Evolutionary conservation across 1,140 invertebrate species (phyloP), one percentile per base, ranked within the genome.

Genomic region (Ylistrum balloti): DNA sequence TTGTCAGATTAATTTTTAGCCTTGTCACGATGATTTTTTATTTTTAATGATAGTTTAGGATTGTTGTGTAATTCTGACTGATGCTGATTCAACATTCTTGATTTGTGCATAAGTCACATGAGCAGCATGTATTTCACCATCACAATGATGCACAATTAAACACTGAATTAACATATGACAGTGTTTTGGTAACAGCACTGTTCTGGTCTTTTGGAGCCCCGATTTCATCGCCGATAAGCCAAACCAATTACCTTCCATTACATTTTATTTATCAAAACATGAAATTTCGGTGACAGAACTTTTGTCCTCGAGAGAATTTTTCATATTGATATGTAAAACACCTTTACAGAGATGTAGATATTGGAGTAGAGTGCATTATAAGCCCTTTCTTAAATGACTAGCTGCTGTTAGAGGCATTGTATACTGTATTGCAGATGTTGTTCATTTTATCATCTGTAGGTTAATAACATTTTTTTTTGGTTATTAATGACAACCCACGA

Each of bases 1-100:
- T 74, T 74, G 22, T 28, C 1, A 11, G 56, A 74, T 74, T 74
- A 74, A 74, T 74, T 74, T 74, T 74, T 74, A 74, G 56, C n/a
- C 15, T 17, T n/a, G 56, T 74, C 56, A 74, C 28, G 22, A n/a
- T 74, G 56, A 74, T 9, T 74, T 74, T 74, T 74, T 28, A 74
- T 74, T 28, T 74, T 28, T 74, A 74, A 74, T 74, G 56, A 74
- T 74, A 28, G 56, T n/a, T 74, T 74, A 74, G 56, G n/a, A 74
- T 74, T n/a, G 41, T 45, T 45, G 56, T 74, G n/a, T 74, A 74
- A 74, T 74, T 74, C 56, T 74, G 56, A 74, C 2, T n/a, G 56
- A 74, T 74, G 56, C n/a, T 1, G n/a, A 74, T n/a, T 28, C 28
- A 74, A n/a, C 56, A 74, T 7, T 38, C 41, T 45, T 9, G 41